These are phyloP conservation scores for Physeter macrocephalus DNA, from an alignment of 2,113 vertebrate species.

Conservation along the genomic window DNA sequence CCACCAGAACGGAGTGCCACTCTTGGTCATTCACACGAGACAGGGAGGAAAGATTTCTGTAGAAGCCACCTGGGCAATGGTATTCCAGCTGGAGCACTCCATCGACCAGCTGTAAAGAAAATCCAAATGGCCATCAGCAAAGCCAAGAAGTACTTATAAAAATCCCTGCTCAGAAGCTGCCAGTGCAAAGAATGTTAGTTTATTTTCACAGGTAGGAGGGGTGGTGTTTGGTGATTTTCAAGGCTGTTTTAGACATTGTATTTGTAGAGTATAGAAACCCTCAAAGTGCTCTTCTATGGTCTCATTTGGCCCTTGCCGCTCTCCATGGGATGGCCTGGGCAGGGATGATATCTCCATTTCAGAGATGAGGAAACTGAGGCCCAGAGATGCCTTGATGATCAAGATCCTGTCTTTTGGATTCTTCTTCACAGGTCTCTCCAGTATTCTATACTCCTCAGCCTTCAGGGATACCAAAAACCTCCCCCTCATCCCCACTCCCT, in stretches of 20 bases:
- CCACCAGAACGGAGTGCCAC: constrained; percentile 89
- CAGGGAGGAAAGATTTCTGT: constrained; percentile 72
- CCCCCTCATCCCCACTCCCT: neutral
- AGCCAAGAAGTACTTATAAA: neutral
- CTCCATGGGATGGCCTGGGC: neutral
- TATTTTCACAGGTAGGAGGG: neutral
- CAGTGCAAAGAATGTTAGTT: neutral
- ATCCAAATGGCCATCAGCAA: neutral
- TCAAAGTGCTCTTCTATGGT: neutral
- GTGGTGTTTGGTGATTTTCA: neutral
- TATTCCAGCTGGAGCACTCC: constrained; percentile 85
- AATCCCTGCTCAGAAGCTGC: neutral
- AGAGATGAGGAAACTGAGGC: neutral
- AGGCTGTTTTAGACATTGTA: neutral
- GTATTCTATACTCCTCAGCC: neutral
- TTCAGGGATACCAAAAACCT: neutral
- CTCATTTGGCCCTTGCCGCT: neutral
- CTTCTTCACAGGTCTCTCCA: neutral
- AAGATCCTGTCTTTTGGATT: neutral
- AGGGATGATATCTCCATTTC: neutral
- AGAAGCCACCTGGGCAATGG: constrained; percentile 78
- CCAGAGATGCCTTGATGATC: neutral
- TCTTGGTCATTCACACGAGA: constrained; percentile 79
- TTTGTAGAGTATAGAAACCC: neutral
- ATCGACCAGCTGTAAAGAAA: constrained; percentile 81